Evolutionary conservation across 2,797 vertebrate genomes (phyloP).

Genomic region (Tokudaia muenninki): DNA sequence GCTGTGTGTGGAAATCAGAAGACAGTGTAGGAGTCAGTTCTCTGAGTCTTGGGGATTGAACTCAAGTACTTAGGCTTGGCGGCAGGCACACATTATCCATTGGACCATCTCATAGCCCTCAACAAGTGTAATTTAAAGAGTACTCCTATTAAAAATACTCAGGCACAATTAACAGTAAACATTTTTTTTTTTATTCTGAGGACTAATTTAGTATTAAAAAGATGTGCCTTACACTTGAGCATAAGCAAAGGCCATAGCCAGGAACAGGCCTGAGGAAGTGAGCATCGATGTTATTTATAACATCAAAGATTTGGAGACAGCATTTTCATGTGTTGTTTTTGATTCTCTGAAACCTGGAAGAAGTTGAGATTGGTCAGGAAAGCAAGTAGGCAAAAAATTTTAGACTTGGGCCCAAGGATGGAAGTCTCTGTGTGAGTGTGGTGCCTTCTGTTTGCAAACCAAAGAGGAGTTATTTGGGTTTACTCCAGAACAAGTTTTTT

Average conservation of each 20-base stretch:
- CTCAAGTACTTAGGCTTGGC: neutral
- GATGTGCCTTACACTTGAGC: neutral
- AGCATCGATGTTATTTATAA: constrained; percentile 23
- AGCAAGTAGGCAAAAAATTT: constrained; percentile 18
- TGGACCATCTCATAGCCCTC: neutral
- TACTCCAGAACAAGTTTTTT: neutral
- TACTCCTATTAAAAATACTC: constrained; percentile 3
- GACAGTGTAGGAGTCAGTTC: neutral
- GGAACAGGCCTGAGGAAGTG: constrained; percentile 4
- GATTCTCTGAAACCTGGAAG: constrained; percentile 28
- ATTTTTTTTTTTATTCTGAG: constrained; percentile 35
- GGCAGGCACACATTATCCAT: neutral
- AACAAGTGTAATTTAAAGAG: constrained; percentile 33
- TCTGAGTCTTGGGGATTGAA: neutral
- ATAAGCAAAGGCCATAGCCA: neutral
- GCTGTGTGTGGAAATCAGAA: neutral
- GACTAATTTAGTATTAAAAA: neutral
- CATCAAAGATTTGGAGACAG: neutral
- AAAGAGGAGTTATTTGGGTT: neutral
- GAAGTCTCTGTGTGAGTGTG: neutral
- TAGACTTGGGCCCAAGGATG: neutral
- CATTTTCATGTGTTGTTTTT: constrained; percentile 34
- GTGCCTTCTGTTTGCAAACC: constrained; percentile 38
- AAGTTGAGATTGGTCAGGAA: constrained; percentile 37
- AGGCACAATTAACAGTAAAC: constrained; percentile 10